These are phyloP conservation scores for Therioaphis trifolii DNA, from an alignment of 2,888 invertebrate genomes.

Conservation along the genomic window DNA sequence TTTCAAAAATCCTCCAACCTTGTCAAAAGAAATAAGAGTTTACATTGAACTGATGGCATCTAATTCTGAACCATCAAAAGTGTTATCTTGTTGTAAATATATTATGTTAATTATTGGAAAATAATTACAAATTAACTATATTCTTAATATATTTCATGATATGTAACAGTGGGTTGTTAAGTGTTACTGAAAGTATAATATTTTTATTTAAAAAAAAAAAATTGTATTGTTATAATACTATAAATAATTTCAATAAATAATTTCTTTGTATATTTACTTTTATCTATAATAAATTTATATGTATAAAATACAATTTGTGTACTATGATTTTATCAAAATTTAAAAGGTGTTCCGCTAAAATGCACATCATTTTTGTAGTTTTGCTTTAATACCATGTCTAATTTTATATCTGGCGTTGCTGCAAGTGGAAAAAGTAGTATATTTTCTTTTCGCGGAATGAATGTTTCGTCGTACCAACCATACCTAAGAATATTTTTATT, in stretches of 20 bases:
- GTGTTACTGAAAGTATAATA: background rate
- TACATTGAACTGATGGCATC: conserved; percentile 52
- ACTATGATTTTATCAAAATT: conserved; percentile 16
- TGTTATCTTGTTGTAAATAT: conserved; percentile 50
- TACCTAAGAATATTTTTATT: conserved; percentile 15
- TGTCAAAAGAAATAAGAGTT: conserved; percentile 49
- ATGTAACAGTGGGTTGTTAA: background rate
- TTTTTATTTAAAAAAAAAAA: background rate
- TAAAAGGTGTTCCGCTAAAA: conserved; percentile 48
- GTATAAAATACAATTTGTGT: background rate
- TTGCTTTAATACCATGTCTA: conserved; percentile 30
- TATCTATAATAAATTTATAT: background rate
- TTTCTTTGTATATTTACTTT: background rate
- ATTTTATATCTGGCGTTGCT: conserved; percentile 45
- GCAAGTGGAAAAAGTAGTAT: conserved; percentile 22
- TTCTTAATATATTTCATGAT: conserved; percentile 1
- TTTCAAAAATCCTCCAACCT: conserved; percentile 27
- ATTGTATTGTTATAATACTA: background rate
- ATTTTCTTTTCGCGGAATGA: conserved; percentile 42
- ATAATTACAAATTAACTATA: background rate
- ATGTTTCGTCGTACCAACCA: conserved; percentile 45
- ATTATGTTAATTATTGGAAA: conserved; percentile 27
- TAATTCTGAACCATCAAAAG: conserved; percentile 49
- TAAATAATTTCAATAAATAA: background rate
- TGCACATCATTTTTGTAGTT: conserved; percentile 45